phyloP scores from a whole-genome alignment of 2,797 vertebrate species.

The Onychomys leucogaster region DNA sequence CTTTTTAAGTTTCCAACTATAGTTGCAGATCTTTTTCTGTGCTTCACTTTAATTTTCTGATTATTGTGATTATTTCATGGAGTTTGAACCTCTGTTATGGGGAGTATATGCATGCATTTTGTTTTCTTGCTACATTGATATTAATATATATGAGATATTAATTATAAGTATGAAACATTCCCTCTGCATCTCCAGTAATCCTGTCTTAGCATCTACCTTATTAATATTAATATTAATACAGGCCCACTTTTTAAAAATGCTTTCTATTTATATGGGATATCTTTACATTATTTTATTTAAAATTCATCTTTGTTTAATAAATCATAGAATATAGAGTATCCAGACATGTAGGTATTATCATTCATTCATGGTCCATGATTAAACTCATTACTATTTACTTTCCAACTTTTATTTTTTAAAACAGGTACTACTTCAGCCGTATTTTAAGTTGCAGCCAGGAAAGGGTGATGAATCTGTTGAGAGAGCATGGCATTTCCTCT shows the following conservation, averaged over 20 bases:
- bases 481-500: neutral
- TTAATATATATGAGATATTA: neutral
- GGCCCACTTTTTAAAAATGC: neutral
- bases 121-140: neutral
- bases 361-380: neutral
- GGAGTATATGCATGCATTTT: neutral
- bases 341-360: neutral
- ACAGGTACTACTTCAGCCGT: neutral
- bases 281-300: constrained; percentile 19
- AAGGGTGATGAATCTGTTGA: neutral
- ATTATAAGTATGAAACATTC: neutral
- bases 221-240: constrained; percentile 25
- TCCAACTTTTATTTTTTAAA: constrained; percentile 1
- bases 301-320: neutral
- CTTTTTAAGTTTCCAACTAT: neutral
- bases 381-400: neutral
- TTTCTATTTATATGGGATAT: neutral
- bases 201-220: neutral
- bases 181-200: neutral
- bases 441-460: neutral
- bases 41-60: neutral
- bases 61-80: neutral
- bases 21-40: neutral
- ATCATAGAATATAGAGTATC: neutral
- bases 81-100: neutral